Base-by-base conservation (phyloP, 2,888 invertebrate species). In the Thereva unica region DNA sequence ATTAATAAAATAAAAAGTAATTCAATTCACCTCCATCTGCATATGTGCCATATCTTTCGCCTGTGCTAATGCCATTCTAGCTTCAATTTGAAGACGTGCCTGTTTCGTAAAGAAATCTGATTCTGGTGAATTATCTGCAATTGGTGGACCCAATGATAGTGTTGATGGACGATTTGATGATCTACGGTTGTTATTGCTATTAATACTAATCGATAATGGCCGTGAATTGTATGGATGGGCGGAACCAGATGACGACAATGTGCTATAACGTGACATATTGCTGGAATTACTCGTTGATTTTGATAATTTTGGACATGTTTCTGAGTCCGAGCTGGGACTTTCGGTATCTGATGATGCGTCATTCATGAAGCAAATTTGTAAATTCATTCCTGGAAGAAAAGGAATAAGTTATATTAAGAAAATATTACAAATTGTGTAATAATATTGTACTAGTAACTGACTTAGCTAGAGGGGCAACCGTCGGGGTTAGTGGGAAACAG, bases 311-410 rank as follows among this genome's bases (percentile, higher is more conserved):
- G 78, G 78, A 69, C 77, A 78, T 54, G 76, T 76, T 79, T 92
- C 91, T 71, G 87, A 84, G 75, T 92, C 91, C 65, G 89, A 90
- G 71, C 85, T 85, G 71, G 89, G 89, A 73, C 90, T 91, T 79
- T 92, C 92, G 75, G 87, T 89, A 79, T 93, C 92, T 61, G 91
- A 92, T 68, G 90, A 90, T 66, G 91, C 91, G 80, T 96, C 95
- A 80, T 95, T 95, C 92, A 95, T 93, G 82, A 95, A 95, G 84
- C 95, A 95, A 76, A 96, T 94, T 85, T 95, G 95, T 61, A 95
- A 88, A 83, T 94, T 95, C 90, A 91, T 94, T 73, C 93, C 91
- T 91, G 80, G 37, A 71, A 70, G 64, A 23, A 34, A 37, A 68
- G 23, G 8, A 9, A 34, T 47, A 8, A 38, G 5, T 49, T 55